Evolutionary conservation across 2,888 invertebrate species (phyloP).

Genomic region (Leucozona laternaria): DNA sequence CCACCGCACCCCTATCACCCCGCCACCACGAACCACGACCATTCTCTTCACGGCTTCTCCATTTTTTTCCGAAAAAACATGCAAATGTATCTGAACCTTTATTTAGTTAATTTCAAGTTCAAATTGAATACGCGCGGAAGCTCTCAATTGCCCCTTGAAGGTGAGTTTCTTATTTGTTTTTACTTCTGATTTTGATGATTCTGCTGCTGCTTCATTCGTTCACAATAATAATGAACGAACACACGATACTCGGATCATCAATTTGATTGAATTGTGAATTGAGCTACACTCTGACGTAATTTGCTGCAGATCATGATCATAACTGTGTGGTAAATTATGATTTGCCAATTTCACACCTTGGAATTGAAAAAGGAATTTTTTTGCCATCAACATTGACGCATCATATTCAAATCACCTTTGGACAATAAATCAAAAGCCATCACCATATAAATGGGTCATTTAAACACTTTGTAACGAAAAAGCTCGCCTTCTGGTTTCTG

Average conservation of each 20-base stretch:
- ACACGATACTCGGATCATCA: constrained; percentile 35
- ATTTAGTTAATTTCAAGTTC: constrained; percentile 66
- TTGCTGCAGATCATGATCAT: constrained; percentile 57
- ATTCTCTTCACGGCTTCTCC: not conserved
- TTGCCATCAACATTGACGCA: not conserved
- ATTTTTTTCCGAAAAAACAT: not conserved
- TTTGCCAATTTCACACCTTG: constrained; percentile 74
- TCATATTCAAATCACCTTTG: not conserved
- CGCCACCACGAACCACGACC: not conserved
- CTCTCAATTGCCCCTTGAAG: constrained; percentile 50
- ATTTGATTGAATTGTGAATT: constrained; percentile 71
- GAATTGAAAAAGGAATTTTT: constrained; percentile 24
- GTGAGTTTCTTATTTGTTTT: constrained; percentile 33
- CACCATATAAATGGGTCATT: constrained; percentile 53
- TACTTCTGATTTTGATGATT: constrained; percentile 34
- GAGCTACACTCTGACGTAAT: constrained; percentile 57
- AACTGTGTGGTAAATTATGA: constrained; percentile 73
- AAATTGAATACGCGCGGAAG: constrained; percentile 68
- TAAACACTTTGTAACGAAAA: constrained; percentile 70
- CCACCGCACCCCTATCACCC: not conserved
- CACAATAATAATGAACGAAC: not conserved
- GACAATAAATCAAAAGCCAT: constrained; percentile 61
- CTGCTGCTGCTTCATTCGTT: not conserved
- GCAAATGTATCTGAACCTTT: constrained; percentile 63
- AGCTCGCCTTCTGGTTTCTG: constrained; percentile 46